These are phyloP conservation scores for Chrysogorgia sp. DNA, from an alignment of 92 coral and sea anemone genomes.

Conservation along the genomic window DNA sequence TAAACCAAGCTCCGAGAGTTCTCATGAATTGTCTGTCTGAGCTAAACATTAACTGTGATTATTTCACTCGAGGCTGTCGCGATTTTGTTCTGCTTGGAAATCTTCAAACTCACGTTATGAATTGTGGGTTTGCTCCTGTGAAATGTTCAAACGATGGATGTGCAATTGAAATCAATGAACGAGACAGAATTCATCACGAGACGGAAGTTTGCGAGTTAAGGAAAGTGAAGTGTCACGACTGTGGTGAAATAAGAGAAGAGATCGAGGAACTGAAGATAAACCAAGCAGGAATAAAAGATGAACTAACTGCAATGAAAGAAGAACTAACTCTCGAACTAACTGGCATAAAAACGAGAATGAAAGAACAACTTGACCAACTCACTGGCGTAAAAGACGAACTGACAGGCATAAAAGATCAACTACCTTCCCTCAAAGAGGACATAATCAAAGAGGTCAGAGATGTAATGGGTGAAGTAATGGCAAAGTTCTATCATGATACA, in stretches of 20 bases:
- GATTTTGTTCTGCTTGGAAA: not conserved
- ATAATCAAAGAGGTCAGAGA: too few species aligned
- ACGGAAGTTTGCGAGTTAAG: constrained; percentile 14
- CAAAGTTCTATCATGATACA: too few species aligned
- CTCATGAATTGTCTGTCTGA: not conserved
- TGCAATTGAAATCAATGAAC: constrained; percentile 4
- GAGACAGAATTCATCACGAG: constrained; percentile 1
- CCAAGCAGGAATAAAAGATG: not conserved
- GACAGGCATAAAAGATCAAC: too few species aligned
- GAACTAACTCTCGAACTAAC: too few species aligned
- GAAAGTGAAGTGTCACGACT: constrained; percentile 10
- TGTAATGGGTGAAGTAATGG: too few species aligned
- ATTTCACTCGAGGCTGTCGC: constrained; percentile 12
- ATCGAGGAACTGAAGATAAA: not conserved
- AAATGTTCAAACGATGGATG: not conserved
- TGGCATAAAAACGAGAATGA: not conserved
- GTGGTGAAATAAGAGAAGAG: constrained; percentile 2
- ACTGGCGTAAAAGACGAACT: too few species aligned
- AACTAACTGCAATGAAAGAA: not conserved
- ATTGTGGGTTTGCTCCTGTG: constrained; percentile 21
- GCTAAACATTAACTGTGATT: constrained; percentile 19
- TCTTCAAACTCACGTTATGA: constrained; percentile 5
- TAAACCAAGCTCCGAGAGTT: too few species aligned
- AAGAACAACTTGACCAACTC: constrained; percentile 1
- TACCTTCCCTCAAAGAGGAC: too few species aligned